A percentile compares a stretch with the other conserved stretches of the same genome.
phyloP scores from a whole-genome alignment of 2,113 vertebrate genomes.

The Ceyx margarethae region DNA sequence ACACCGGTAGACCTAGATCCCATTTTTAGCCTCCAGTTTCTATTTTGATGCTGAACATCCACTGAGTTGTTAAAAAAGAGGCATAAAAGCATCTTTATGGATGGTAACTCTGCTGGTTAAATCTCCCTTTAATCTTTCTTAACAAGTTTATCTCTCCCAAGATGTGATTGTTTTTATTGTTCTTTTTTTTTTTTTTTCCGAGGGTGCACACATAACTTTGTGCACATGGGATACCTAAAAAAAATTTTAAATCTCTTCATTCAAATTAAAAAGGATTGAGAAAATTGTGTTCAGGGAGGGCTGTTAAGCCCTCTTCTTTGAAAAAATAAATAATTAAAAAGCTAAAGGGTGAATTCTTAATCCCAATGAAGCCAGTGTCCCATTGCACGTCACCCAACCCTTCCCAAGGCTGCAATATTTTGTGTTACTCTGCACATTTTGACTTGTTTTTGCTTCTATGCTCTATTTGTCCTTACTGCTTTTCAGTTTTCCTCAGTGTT shows the following conservation, averaged over 20 bases:
- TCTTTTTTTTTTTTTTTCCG: neutral
- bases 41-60: constrained; percentile 9
- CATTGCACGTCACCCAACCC: neutral
- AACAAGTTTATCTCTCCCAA: neutral
- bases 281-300: neutral
- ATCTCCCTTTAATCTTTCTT: constrained; percentile 14
- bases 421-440: neutral
- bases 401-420: neutral
- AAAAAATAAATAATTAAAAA: rapidly evolving
- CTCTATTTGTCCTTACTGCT: neutral
- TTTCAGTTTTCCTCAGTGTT: neutral
- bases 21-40: constrained; percentile 25
- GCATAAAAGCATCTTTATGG: neutral
- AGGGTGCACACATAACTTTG: neutral
- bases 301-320: neutral
- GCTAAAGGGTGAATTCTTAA: neutral
- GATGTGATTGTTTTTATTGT: neutral
- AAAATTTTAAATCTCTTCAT: neutral
- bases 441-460: neutral
- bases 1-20: neutral
- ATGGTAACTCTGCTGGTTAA: neutral
- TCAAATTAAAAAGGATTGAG: neutral
- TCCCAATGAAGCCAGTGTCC: neutral
- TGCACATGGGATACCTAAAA: neutral
- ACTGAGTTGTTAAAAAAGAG: neutral